Percentiles rank a stretch among this genome's conserved stretches.
phyloP scores from a whole-genome alignment of 2,113 vertebrate genomes.

The Bambusicola thoracicus region DNA sequence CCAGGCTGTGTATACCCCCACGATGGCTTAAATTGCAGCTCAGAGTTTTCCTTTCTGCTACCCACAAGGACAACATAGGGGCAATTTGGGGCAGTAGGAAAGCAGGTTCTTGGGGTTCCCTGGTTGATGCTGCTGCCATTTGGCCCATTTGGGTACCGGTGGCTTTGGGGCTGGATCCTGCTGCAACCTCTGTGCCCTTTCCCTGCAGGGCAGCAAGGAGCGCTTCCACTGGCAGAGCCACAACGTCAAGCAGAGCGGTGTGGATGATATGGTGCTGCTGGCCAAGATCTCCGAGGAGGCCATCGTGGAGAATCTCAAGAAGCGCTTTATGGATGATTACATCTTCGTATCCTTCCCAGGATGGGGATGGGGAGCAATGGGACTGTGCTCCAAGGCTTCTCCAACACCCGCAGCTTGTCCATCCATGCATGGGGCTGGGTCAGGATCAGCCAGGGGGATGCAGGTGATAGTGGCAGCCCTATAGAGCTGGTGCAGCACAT shows the following conservation, averaged over 20 bases:
- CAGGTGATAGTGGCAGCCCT: too few species aligned
- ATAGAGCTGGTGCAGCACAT: background rate
- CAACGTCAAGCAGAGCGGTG: constrained; percentile 96
- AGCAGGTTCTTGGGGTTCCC: background rate
- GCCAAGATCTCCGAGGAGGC: constrained; percentile 94
- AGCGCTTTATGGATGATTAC: constrained; percentile 95
- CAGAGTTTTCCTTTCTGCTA: background rate
- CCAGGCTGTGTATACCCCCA: background rate
- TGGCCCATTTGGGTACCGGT: background rate
- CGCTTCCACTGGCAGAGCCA: constrained; percentile 98
- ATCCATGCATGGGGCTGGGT: fast-evolving
- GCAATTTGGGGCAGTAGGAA: fast-evolving
- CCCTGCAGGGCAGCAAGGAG: constrained; percentile 88
- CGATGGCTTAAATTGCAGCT: background rate
- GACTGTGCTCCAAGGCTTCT: background rate
- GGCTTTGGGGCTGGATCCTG: fast-evolving
- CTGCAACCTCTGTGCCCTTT: background rate
- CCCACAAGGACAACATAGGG: fast-evolving
- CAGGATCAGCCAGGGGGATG: background rate
- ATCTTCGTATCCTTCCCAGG: constrained; percentile 91
- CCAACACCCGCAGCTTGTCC: background rate
- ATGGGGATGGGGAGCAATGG: fast-evolving
- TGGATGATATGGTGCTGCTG: constrained; percentile 98
- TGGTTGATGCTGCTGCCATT: background rate
- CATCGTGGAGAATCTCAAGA: constrained; percentile 97